Percentiles rank a stretch among this genome's conserved stretches.
Evolutionary conservation across 1,140 invertebrate genomes (phyloP).

Genomic region (Chrysomallon squamiferum): DNA sequence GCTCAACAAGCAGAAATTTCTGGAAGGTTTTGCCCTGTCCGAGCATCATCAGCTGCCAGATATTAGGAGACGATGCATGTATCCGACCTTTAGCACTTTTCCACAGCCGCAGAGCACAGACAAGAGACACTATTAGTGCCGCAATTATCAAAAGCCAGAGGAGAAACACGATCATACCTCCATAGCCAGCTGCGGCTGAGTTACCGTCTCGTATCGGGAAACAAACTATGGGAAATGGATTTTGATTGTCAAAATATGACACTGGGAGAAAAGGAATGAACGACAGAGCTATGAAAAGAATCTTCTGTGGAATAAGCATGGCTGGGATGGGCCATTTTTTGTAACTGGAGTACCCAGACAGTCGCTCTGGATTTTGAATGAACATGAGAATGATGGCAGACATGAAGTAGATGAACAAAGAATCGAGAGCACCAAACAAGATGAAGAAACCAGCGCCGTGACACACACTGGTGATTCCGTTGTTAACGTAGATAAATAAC

Average conservation of each 20-base stretch:
- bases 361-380: slow-evolving; percentile 26
- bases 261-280: slow-evolving; percentile 23
- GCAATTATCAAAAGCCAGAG: slow-evolving; percentile 26
- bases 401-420: slow-evolving; percentile 4
- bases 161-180: slow-evolving; percentile 33
- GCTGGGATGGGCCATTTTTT: slow-evolving; percentile 21
- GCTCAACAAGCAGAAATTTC: slow-evolving; percentile 29
- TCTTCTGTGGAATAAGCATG: slow-evolving; percentile 39
- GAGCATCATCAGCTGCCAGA: slow-evolving; percentile 42
- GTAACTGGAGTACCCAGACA: slow-evolving; percentile 25
- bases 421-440: slow-evolving; percentile 28
- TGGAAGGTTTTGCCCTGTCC: slow-evolving; percentile 26
- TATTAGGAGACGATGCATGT: slow-evolving; percentile 41
- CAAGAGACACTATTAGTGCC: slow-evolving; percentile 21
- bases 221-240: slow-evolving; percentile 26
- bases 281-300: slow-evolving; percentile 24
- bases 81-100: slow-evolving; percentile 37
- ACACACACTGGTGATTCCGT: neutral
- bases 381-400: slow-evolving; percentile 14
- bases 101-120: slow-evolving; percentile 34
- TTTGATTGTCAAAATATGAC: slow-evolving; percentile 20
- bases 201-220: slow-evolving; percentile 32
- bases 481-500: slow-evolving; percentile 23
- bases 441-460: slow-evolving; percentile 33
- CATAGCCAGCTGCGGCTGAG: slow-evolving; percentile 29